Base-by-base conservation (phyloP, 2,888 invertebrate species). In the Periphyllus acericola region DNA sequence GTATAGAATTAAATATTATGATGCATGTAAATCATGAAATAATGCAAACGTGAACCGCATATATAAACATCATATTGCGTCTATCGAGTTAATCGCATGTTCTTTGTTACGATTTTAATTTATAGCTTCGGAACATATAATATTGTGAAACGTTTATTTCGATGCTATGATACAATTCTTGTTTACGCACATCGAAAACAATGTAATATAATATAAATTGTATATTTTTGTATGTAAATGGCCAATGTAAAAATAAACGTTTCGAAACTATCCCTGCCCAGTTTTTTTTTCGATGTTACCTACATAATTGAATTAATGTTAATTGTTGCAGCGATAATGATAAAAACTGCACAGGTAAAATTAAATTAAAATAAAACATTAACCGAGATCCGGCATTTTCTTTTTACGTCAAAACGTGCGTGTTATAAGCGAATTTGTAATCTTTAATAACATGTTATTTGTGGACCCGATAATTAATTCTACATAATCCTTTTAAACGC, bases 371-470 rank as follows among this genome's bases (percentile, higher is more conserved):
- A 71, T 71, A 17, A 71, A 32, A 71, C 71, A 29, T 32, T 29
- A 14, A 17, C 32, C 11, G 32, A 71, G 17, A 3, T 29, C 14
- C 29, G n/a, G 71, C 14, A 29, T 71, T 32, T 71, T 29, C 0
- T 71, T 71, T 11, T 29, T 29, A 29, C 8, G 14, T 5, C 32
- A 14, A 55, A 55, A 34, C 79, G 32, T 52, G 55, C 55, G 21
- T 55, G 79, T 79, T 79, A 34, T 25, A 55, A 55, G 55, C 55
- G 25, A 79, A 79, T 79, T 55, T 79, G 34, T 55, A 34, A 55
- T 55, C 34, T 55, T 71, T 29, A 71, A 71, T 55, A 55, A 79
- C 32, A 55, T 34, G 52, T 78, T 55, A 32, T 55, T 55, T 34
- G 55, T 79, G 14, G 21, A 34, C 55, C 17, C 34, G 14, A 32